Evolutionary conservation across 2,888 invertebrate genomes (phyloP).

Genomic region (Leucophenga montana): DNA sequence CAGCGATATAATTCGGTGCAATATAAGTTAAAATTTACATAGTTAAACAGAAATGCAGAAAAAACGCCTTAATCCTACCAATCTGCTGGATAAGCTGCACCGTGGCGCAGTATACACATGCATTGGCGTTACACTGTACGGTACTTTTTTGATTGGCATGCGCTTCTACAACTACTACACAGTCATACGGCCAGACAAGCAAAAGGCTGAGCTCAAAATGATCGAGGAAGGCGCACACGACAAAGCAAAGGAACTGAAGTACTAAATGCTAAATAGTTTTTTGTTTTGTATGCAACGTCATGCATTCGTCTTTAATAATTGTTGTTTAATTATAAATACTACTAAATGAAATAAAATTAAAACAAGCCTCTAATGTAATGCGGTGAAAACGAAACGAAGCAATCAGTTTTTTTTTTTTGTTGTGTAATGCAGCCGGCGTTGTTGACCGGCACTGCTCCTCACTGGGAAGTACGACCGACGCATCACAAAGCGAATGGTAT

Average conservation of each 20-base stretch:
- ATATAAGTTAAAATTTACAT: conserved; percentile 9
- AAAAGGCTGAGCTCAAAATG: conserved; percentile 72
- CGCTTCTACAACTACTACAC: conserved; percentile 75
- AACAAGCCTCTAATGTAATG: too few relatives aligned
- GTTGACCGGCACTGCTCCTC: too few relatives aligned
- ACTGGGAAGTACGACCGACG: too few relatives aligned
- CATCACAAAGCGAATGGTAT: too few relatives aligned
- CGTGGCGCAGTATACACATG: conserved; percentile 76
- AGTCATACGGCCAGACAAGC: conserved; percentile 73
- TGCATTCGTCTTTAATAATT: neutral
- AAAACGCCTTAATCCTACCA: conserved; percentile 62
- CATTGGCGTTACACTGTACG: conserved; percentile 75
- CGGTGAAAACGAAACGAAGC: neutral
- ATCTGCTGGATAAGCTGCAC: conserved; percentile 75
- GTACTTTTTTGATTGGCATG: conserved; percentile 73
- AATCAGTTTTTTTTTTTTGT: neutral
- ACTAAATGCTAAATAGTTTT: conserved; percentile 39
- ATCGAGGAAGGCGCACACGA: conserved; percentile 74
- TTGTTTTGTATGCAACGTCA: too few relatives aligned
- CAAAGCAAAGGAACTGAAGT: conserved; percentile 70
- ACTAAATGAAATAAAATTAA: neutral
- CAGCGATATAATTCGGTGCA: neutral
- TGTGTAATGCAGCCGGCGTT: neutral
- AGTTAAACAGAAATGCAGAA: conserved; percentile 64
- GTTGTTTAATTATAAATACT: conserved; percentile 13